Conservation (phyloP, 2,797 vertebrate species). For the Diplodus puntazzo region DNA sequence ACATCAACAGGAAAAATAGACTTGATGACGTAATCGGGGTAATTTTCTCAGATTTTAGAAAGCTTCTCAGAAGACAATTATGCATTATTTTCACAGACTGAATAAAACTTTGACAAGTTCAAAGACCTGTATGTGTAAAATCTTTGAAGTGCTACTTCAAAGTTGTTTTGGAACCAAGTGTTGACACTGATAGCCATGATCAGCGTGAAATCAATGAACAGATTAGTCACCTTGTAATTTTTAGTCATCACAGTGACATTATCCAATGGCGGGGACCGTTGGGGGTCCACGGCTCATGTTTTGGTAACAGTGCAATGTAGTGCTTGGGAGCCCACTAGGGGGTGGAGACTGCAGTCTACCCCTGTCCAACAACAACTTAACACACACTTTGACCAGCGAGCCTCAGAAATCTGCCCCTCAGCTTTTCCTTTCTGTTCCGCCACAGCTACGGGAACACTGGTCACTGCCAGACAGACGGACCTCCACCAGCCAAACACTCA, state of each 20-base stretch:
- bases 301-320: not conserved
- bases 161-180: not conserved
- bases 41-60: not conserved
- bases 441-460: constrained; percentile 18
- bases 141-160: no score
- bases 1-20: not conserved
- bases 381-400: constrained; percentile 35
- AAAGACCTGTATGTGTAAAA: not conserved
- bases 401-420: constrained; percentile 23
- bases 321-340: not conserved
- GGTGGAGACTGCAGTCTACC: not conserved
- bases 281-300: not conserved
- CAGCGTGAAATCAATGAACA: not conserved
- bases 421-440: constrained; percentile 17
- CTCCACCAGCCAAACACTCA: constrained; percentile 35
- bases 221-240: not conserved
- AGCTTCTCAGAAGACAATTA: not conserved
- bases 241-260: not conserved
- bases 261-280: not conserved
- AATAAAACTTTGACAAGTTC: not conserved
- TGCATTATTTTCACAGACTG: not conserved
- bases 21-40: not conserved
- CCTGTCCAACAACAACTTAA: not conserved
- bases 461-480: constrained; percentile 45
- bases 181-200: not conserved